These are phyloP conservation scores for Suillia variegata DNA, from an alignment of 2,888 invertebrate genomes.

Conservation along the genomic window DNA sequence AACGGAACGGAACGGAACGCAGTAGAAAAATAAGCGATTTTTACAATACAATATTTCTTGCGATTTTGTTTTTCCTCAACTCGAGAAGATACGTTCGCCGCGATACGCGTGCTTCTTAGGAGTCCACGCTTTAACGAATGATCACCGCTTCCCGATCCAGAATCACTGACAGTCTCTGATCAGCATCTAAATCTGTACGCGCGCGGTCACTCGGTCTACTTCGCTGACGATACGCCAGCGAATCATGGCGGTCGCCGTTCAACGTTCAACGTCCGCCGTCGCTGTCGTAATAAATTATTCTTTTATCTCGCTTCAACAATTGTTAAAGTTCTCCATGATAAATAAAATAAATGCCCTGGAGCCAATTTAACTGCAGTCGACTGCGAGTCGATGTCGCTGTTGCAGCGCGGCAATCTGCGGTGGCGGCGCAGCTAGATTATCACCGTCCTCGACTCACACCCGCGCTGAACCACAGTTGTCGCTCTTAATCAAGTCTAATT, in stretches of 20 bases:
- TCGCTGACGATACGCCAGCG: not conserved
- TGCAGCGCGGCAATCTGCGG: not conserved
- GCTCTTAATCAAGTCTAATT: conserved; percentile 45
- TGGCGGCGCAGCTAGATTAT: conserved; percentile 30
- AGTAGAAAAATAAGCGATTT: no score
- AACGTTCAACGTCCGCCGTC: no score
- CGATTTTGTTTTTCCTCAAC: no score
- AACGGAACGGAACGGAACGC: no score
- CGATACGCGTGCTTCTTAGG: conserved; percentile 38
- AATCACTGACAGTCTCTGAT: conserved; percentile 19
- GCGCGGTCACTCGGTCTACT: not conserved
- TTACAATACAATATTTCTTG: no score
- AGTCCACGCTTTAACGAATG: conserved; percentile 38
- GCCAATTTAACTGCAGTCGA: conserved; percentile 14
- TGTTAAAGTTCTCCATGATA: conserved; percentile 35
- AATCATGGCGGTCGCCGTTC: no score
- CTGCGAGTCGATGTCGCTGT: not conserved
- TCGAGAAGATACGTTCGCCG: conserved; percentile 11
- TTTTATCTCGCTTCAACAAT: conserved; percentile 34
- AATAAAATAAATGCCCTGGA: conserved; percentile 28
- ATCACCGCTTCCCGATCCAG: conserved; percentile 32
- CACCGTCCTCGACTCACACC: conserved; percentile 22
- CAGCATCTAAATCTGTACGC: not conserved
- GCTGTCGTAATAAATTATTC: conserved; percentile 33
- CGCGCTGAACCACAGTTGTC: conserved; percentile 34